Conservation (phyloP, 2,113 vertebrate species). For the Lagopus muta region DNA sequence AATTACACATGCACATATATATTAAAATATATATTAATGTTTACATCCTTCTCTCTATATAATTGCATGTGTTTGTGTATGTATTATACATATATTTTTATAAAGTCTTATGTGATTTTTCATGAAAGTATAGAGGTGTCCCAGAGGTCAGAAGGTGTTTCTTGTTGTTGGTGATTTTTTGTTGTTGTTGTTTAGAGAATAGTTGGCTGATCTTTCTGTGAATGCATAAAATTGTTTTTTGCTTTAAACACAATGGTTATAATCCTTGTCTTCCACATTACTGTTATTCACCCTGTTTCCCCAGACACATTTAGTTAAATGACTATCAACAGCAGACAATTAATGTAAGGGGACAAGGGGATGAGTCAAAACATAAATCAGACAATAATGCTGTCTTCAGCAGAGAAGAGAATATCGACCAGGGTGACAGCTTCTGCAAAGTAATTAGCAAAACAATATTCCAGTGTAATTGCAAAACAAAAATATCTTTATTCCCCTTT, state of each 20-base stretch:
- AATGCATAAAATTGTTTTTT: background rate
- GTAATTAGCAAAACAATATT: slow-evolving; percentile 71
- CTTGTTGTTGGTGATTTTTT: background rate
- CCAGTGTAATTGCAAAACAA: slow-evolving; percentile 52
- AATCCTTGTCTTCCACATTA: slow-evolving; percentile 23
- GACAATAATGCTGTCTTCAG: slow-evolving; percentile 65
- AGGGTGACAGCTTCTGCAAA: slow-evolving; percentile 59
- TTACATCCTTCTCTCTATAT: background rate
- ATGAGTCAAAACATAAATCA: slow-evolving; percentile 74
- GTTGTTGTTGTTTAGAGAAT: background rate
- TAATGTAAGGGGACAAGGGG: slow-evolving; percentile 50
- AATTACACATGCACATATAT: rapidly evolving
- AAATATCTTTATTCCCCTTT: background rate
- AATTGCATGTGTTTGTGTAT: background rate
- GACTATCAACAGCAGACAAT: slow-evolving; percentile 64
- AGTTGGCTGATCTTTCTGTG: background rate
- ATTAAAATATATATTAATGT: background rate
- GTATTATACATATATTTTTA: background rate
- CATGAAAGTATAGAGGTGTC: background rate
- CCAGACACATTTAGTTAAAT: slow-evolving; percentile 68
- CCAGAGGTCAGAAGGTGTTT: background rate
- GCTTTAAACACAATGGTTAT: background rate
- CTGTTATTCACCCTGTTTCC: slow-evolving; percentile 55
- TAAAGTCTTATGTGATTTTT: background rate
- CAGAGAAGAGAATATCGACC: slow-evolving; percentile 67